phyloP scores from a whole-genome alignment of 2,888 invertebrate species.

The Crematogaster levior region DNA sequence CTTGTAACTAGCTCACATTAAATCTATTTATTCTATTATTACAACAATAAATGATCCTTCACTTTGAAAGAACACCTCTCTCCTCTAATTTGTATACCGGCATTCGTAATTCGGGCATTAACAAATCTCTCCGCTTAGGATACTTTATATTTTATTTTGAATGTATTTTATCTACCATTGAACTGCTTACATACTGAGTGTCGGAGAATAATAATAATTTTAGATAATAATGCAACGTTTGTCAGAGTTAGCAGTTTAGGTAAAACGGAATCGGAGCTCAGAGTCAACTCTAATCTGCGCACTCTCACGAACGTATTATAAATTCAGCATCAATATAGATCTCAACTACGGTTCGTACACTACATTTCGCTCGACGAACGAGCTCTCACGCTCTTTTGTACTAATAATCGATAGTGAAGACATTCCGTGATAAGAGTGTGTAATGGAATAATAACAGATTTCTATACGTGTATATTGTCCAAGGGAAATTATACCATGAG shows the following conservation, averaged over 20 bases:
- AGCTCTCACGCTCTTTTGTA: slow-evolving; percentile 72
- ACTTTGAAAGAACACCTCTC: slow-evolving; percentile 63
- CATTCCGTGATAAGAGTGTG: slow-evolving; percentile 68
- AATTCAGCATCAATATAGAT: slow-evolving; percentile 49
- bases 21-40: slow-evolving; percentile 68
- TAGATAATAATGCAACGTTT: slow-evolving; percentile 51
- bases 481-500: slow-evolving; percentile 80
- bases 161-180: slow-evolving; percentile 56
- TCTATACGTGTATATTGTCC: slow-evolving; percentile 77
- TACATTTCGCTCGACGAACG: slow-evolving; percentile 44
- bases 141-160: slow-evolving; percentile 52
- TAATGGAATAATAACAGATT: slow-evolving; percentile 56
- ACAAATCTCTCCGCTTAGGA: slow-evolving; percentile 44
- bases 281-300: slow-evolving; percentile 20
- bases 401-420: slow-evolving; percentile 70
- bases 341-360: slow-evolving; percentile 39
- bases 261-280: slow-evolving; percentile 32
- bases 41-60: slow-evolving; percentile 67
- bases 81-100: slow-evolving; percentile 29
- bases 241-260: slow-evolving; percentile 52
- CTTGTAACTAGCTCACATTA: slow-evolving; percentile 71
- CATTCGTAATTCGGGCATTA: slow-evolving; percentile 45
- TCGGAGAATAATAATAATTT: slow-evolving; percentile 57
- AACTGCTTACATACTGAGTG: slow-evolving; percentile 55
- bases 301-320: slow-evolving; percentile 50